These are phyloP conservation scores for Whitmania pigra DNA, from an alignment of 1,140 invertebrate genomes.

Conservation along the genomic window DNA sequence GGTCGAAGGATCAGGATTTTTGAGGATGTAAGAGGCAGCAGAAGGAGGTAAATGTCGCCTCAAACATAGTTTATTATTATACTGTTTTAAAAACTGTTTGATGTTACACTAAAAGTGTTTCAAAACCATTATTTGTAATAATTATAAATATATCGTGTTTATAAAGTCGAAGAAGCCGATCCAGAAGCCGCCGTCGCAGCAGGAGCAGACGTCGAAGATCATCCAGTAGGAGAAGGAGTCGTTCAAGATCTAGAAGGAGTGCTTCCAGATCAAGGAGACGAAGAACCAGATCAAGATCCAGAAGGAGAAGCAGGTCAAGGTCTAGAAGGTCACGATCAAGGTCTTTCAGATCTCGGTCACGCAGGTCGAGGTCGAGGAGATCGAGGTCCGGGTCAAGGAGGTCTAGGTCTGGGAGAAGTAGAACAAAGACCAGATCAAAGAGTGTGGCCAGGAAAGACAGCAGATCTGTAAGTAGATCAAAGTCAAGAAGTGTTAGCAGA, in stretches of 20 bases:
- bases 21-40: slow-evolving; percentile 62
- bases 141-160: background rate
- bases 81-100: background rate
- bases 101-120: background rate
- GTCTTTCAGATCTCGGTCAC: background rate
- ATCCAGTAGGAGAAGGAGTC: slow-evolving; percentile 2
- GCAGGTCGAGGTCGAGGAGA: background rate
- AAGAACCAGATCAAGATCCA: slow-evolving; percentile 1
- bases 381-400: slow-evolving; percentile 39
- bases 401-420: slow-evolving; percentile 37
- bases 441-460: slow-evolving; percentile 23
- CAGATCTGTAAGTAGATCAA: slow-evolving; percentile 28
- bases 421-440: background rate
- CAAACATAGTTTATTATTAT: background rate
- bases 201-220: slow-evolving; percentile 35
- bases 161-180: background rate
- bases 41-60: slow-evolving; percentile 39
- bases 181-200: slow-evolving; percentile 27
- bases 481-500: slow-evolving; percentile 30
- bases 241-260: slow-evolving; percentile 40
- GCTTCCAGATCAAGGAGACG: slow-evolving; percentile 13
- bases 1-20: slow-evolving; percentile 62
- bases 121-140: background rate
- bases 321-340: slow-evolving; percentile 3
- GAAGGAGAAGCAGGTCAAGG: background rate